Percentiles rank a stretch among this genome's conserved stretches.
Evolutionary conservation across 2,888 invertebrate species (phyloP).

Genomic region (Argyra leucocephala): DNA sequence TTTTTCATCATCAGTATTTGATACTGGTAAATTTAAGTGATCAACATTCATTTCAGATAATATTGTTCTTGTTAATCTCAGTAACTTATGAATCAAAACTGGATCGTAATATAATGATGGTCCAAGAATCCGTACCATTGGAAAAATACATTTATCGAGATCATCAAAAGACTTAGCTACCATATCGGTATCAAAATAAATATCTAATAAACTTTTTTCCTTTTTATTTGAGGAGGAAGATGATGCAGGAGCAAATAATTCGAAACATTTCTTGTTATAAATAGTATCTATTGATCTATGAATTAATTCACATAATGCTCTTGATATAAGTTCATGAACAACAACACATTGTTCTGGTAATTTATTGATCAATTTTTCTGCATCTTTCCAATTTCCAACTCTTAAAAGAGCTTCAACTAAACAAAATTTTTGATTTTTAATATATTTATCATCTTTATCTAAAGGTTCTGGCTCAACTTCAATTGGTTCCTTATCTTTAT

Average conservation of each 20-base stretch:
- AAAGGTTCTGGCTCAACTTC: slow-evolving; percentile 61
- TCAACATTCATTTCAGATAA: slow-evolving; percentile 41
- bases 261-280: slow-evolving; percentile 65
- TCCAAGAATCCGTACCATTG: slow-evolving; percentile 77
- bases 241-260: slow-evolving; percentile 51
- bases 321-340: slow-evolving; percentile 67
- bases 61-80: slow-evolving; percentile 46
- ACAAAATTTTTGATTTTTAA: slow-evolving; percentile 83
- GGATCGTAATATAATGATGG: slow-evolving; percentile 82
- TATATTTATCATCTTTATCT: slow-evolving; percentile 47
- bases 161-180: slow-evolving; percentile 61
- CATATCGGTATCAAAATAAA: slow-evolving; percentile 9
- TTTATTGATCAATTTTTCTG: slow-evolving; percentile 65
- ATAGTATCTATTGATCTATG: slow-evolving; percentile 79
- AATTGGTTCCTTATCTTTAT: slow-evolving; percentile 67
- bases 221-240: slow-evolving; percentile 38
- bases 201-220: slow-evolving; percentile 7
- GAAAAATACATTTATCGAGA: slow-evolving; percentile 65
- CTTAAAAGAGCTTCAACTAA: slow-evolving; percentile 79
- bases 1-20: slow-evolving; percentile 43
- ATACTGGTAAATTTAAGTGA: slow-evolving; percentile 35
- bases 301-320: slow-evolving; percentile 67
- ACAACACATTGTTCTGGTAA: slow-evolving; percentile 74
- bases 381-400: slow-evolving; percentile 85
- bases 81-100: slow-evolving; percentile 79